Evolutionary conservation across 2,797 vertebrate species (phyloP).

Genomic region (Acropternis orthonyx): DNA sequence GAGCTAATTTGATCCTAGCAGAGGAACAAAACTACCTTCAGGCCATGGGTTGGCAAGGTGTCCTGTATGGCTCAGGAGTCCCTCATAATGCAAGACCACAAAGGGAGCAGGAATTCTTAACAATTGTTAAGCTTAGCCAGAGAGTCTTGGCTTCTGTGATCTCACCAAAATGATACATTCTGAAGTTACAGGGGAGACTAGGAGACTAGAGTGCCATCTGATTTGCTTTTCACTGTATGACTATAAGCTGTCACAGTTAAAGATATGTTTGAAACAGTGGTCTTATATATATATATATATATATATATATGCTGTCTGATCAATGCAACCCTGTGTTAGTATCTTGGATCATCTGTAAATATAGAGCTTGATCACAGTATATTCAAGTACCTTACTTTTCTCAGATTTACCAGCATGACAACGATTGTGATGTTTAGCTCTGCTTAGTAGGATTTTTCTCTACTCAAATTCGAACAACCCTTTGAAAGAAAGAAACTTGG

Average conservation of each 20-base stretch:
- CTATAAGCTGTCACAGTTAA: background rate
- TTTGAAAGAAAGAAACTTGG: background rate
- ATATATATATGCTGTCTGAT: too few relatives aligned
- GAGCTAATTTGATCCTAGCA: background rate
- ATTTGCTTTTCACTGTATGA: background rate
- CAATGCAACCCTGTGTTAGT: background rate
- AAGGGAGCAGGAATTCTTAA: background rate
- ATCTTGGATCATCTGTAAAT: background rate
- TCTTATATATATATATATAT: background rate
- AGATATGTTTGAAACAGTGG: fast-evolving
- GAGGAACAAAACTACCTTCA: background rate
- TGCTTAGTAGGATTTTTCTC: background rate
- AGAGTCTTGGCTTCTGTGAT: background rate
- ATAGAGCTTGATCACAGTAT: background rate
- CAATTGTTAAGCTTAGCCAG: background rate
- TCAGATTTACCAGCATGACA: background rate
- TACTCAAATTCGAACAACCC: background rate
- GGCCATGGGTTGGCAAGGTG: background rate
- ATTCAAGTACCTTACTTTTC: background rate
- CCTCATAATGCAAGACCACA: background rate
- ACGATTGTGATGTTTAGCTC: fast-evolving
- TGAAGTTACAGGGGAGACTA: background rate
- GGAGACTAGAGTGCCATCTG: background rate
- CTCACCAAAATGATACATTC: background rate
- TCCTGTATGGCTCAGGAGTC: background rate